Percentiles rank a stretch among this genome's conserved stretches.
phyloP scores from a whole-genome alignment of 2,797 vertebrate species.

The Pteronotus mesoamericanus region DNA sequence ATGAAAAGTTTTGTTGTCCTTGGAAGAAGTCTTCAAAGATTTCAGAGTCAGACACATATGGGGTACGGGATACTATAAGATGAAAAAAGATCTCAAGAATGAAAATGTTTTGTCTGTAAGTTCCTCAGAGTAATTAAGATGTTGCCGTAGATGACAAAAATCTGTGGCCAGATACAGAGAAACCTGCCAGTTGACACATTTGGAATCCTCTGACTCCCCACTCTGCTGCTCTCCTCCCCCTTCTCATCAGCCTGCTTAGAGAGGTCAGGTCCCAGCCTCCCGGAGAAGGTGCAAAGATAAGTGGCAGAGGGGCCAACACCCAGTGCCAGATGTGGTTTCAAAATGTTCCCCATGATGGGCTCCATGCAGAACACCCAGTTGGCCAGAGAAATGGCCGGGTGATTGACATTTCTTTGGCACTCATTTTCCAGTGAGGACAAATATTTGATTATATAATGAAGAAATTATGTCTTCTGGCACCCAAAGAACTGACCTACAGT shows the following conservation, averaged over 20 bases:
- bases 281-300: neutral
- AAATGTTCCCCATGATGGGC: neutral
- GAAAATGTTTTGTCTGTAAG: neutral
- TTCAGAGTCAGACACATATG: neutral
- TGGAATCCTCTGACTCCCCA: neutral
- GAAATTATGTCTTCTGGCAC: conserved; percentile 65
- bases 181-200: neutral
- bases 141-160: neutral
- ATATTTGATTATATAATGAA: conserved; percentile 62
- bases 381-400: neutral
- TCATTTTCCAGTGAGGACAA: conserved; percentile 49
- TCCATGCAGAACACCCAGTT: neutral
- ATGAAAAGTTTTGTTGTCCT: neutral
- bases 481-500: conserved; percentile 50
- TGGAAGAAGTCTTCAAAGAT: neutral
- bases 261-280: neutral
- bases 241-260: neutral
- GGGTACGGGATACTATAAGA: neutral
- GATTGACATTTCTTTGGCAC: neutral
- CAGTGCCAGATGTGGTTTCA: neutral
- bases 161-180: neutral
- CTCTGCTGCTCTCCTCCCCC: neutral
- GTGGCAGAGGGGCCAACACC: neutral
- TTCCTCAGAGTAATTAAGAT: neutral
- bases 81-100: neutral